Evolutionary conservation across 2,888 invertebrate genomes (phyloP).

Genomic region (Sarcophaga rosellei): DNA sequence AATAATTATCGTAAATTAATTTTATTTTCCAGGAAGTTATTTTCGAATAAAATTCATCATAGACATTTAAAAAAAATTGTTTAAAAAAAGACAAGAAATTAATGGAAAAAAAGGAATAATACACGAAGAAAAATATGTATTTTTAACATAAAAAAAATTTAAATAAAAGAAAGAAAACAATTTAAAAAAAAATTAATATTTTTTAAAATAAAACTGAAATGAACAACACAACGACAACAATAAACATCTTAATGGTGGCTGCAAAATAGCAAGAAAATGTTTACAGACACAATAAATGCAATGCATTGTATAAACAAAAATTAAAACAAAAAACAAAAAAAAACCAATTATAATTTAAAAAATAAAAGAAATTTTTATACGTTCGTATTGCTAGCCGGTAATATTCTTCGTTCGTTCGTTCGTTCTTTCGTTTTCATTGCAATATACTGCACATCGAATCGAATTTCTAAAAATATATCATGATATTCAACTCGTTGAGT

Average conservation of each 20-base stretch:
- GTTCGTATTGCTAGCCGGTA: constrained; percentile 43
- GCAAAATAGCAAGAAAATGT: constrained; percentile 23
- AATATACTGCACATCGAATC: constrained; percentile 18
- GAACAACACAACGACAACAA: not conserved
- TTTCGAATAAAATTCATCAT: constrained; percentile 42
- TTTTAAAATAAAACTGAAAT: not conserved
- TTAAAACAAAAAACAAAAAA: constrained; percentile 20
- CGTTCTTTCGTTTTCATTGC: not conserved
- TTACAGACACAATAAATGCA: not conserved
- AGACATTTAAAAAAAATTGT: not conserved
- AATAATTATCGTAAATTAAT: constrained; percentile 54
- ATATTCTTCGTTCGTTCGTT: no score
- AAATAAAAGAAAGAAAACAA: not conserved
- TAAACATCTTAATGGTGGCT: not conserved
- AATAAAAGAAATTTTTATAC: constrained; percentile 22
- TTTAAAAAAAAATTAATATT: not conserved
- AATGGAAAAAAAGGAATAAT: not conserved
- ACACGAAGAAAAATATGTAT: not conserved
- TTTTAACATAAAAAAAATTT: not conserved
- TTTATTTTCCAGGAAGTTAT: constrained; percentile 64
- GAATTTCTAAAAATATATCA: constrained; percentile 40
- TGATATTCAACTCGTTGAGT: constrained; percentile 6
- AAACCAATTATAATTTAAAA: constrained; percentile 11
- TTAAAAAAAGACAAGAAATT: not conserved
- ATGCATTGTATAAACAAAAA: constrained; percentile 14